phyloP scores from a whole-genome alignment of 2,113 vertebrate species.

The Terrapene triunguis region DNA sequence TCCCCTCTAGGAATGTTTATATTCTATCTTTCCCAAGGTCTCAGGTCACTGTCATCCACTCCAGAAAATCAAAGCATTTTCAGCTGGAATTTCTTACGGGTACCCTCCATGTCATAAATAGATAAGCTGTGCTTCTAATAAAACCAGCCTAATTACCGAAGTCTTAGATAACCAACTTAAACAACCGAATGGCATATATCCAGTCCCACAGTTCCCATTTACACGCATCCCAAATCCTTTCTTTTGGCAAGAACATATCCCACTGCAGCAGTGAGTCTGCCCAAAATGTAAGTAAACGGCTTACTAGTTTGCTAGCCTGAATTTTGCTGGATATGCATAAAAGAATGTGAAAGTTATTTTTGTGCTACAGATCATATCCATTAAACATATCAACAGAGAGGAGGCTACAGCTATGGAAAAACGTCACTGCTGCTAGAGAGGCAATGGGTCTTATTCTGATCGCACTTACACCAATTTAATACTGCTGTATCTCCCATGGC shows the following conservation, averaged over 20 bases:
- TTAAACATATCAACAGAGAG: not conserved
- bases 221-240: constrained; percentile 35
- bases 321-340: constrained; percentile 28
- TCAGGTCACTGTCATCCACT: not conserved
- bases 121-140: not conserved
- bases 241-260: constrained; percentile 50
- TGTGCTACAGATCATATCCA: not conserved
- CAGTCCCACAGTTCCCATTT: constrained; percentile 39
- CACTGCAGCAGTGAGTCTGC: constrained; percentile 53
- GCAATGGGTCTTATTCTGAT: constrained; percentile 7
- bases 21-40: not conserved
- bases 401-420: not conserved
- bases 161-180: constrained; percentile 34
- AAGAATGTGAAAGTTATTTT: constrained; percentile 23
- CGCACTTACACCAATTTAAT: constrained; percentile 10
- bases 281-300: constrained; percentile 48
- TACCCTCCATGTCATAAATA: not conserved
- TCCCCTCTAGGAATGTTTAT: not conserved
- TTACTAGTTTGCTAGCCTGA: constrained; percentile 56
- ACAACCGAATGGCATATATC: constrained; percentile 43
- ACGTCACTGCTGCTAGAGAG: not conserved
- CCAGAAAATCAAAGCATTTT: not conserved
- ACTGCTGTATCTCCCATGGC: constrained; percentile 42
- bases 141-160: not conserved
- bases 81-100: not conserved